phyloP scores from a whole-genome alignment of 2,888 invertebrate genomes.

The Megalurothrips usitatus region DNA sequence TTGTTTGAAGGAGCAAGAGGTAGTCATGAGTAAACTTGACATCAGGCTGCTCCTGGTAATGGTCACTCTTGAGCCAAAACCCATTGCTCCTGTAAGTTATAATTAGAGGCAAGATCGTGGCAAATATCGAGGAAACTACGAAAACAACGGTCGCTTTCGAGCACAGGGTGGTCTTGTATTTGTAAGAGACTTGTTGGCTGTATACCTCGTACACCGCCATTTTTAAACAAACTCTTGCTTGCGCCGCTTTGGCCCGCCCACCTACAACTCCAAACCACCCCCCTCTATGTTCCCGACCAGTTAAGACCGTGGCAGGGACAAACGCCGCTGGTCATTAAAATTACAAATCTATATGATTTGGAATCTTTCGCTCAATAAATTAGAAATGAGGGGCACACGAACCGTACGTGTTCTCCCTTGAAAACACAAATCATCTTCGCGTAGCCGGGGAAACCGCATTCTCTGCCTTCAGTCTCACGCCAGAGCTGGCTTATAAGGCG shows the following conservation, averaged over 20 bases:
- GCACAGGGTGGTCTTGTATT: constrained; percentile 2
- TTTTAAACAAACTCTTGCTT: constrained; percentile 10
- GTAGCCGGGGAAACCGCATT: neutral
- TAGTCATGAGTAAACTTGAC: constrained; percentile 15
- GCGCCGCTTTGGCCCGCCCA: neutral
- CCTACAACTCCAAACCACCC: no score
- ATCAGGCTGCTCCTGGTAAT: neutral
- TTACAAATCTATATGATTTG: no score
- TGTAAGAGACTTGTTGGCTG: neutral
- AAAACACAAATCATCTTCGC: no score
- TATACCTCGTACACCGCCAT: constrained; percentile 12
- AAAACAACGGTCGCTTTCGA: constrained; percentile 1
- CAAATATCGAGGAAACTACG: neutral
- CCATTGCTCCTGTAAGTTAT: neutral
- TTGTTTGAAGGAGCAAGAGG: neutral
- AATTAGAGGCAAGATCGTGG: neutral
- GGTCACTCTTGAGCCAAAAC: neutral
- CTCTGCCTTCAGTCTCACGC: neutral
- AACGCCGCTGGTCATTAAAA: no score
- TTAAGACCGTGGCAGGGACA: no score
- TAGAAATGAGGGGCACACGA: no score
- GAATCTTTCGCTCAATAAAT: no score
- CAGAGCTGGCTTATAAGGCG: neutral
- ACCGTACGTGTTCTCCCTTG: no score
- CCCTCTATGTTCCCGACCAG: no score